Percentiles rank a stretch among this genome's conserved stretches.
phyloP scores from a whole-genome alignment of 2,888 invertebrate species.

The Meghimatium bilineatum region DNA sequence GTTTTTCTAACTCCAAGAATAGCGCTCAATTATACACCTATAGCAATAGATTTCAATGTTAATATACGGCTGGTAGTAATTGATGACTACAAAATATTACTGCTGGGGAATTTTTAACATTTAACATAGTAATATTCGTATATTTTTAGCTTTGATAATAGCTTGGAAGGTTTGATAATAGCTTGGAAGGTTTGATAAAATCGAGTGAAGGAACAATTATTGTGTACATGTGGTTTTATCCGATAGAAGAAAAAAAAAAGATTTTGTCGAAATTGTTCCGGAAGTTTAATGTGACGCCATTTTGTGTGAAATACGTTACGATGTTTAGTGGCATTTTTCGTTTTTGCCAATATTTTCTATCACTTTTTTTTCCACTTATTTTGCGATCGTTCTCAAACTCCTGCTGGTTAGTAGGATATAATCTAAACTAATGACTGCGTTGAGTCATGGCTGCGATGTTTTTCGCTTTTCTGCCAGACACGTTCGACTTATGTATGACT shows the following conservation, averaged over 20 bases:
- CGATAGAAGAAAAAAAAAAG: not conserved
- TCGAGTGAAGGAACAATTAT: not conserved
- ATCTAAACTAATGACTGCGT: no score
- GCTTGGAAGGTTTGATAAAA: not conserved
- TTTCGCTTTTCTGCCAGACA: no score
- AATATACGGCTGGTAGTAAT: not conserved
- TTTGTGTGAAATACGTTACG: not conserved
- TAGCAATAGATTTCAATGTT: no score
- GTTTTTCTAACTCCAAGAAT: not conserved
- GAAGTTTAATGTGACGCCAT: not conserved
- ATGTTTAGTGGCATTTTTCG: no score
- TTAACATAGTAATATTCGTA: not conserved
- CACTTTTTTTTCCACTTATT: no score
- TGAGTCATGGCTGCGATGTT: no score
- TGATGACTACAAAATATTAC: not conserved
- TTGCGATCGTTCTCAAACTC: no score
- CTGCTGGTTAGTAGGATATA: no score
- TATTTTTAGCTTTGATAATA: conserved; percentile 5
- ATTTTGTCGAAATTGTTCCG: not conserved
- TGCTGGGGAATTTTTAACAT: not conserved
- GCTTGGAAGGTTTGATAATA: not conserved
- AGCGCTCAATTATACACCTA: not conserved
- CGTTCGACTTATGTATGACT: no score
- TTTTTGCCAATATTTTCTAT: no score
- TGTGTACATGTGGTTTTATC: not conserved